Evolutionary conservation across 2,113 vertebrate species (phyloP), one percentile per base, ranked within the genome.

Genomic region (Chamaea fasciata): DNA sequence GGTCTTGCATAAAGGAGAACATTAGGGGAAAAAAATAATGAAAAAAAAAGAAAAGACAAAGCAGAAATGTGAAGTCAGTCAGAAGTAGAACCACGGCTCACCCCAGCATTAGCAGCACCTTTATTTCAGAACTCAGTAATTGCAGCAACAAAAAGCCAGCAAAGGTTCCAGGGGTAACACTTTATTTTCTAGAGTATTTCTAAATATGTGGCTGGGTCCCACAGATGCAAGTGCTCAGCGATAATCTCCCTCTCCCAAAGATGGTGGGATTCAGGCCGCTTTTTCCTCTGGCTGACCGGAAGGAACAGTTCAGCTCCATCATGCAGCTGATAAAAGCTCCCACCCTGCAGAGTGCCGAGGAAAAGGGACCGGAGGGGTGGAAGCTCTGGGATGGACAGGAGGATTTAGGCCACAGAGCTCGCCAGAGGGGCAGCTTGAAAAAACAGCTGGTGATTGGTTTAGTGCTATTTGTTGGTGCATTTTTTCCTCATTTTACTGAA

Each of bases 1-100:
- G 94, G 93, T 93, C 94, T 96, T 95, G 93, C 92, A 78, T 90
- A 93, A 95, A 89, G 85, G 44, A 94, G 94, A 96, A 73, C 46
- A 63, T 92, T 73, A 35, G 37, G 37, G 8, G 4, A 10, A 49
- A 49, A 91, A 67, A 81, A 31, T 8, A n/a, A n/a, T 6, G 7
- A 44, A 41, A 18, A 37, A 37, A 37, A 28, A 39, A 60, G 28
- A 81, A 53, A 83, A 85, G 70, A 41, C 78, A 85, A 73, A 12
- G 3, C 46, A 94, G 82, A 91, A 80, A 94, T 37, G 42, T 88
- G 86, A 95, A 96, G 83, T 88, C 87, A 94, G 24, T 88, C 93
- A 96, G 87, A 73, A 92, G 39, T 73, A 47, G 67, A 93, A 68
- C 89, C 60, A 42, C 44, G 75, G n/a, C 83, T 83, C 63, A 71